Evolutionary conservation across 2,113 vertebrate species (phyloP).

Genomic region (Spilogale gracilis): DNA sequence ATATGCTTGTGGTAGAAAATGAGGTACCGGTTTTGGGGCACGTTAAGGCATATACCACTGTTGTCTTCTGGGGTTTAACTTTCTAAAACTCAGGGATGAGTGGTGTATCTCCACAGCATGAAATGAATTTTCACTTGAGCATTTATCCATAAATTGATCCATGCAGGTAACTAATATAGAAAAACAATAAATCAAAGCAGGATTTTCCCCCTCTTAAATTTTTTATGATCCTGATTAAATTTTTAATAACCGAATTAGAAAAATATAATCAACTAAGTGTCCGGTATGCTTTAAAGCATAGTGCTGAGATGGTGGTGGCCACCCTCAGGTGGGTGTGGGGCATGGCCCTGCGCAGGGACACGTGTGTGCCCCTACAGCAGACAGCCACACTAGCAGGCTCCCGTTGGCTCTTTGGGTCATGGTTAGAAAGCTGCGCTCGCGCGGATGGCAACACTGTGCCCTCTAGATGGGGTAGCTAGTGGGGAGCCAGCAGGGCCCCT

Average conservation of each 20-base stretch:
- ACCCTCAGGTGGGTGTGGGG: neutral
- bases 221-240: neutral
- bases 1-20: neutral
- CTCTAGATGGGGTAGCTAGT: neutral
- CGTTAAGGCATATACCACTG: neutral
- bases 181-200: neutral
- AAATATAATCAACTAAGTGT: constrained; percentile 6
- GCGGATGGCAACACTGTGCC: neutral
- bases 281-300: neutral
- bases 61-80: neutral
- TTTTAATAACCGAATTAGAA: neutral
- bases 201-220: neutral
- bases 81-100: neutral
- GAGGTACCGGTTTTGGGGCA: neutral
- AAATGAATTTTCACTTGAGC: neutral
- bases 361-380: neutral
- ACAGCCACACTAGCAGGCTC: neutral
- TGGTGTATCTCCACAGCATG: neutral
- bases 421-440: neutral
- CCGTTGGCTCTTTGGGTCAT: rapidly evolving
- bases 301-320: neutral
- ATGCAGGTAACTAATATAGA: neutral
- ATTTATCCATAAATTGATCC: neutral
- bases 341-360: neutral
- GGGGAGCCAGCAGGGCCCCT: neutral